Base-by-base conservation (phyloP, 2,888 invertebrate species). In the Patella caerulea region DNA sequence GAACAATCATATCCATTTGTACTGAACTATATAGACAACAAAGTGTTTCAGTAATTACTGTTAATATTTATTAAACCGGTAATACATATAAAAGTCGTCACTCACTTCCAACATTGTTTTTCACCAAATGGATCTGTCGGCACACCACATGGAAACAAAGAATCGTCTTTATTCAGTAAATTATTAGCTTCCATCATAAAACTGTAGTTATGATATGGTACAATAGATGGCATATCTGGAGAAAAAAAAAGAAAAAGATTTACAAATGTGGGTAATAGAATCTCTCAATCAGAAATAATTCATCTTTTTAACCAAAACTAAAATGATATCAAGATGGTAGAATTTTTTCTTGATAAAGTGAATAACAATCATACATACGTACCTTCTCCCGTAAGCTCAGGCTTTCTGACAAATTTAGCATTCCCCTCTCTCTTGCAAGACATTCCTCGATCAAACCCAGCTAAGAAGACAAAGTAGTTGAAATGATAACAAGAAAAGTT, bases 151-250 rank as follows among this genome's bases (percentile, higher is more conserved):
- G 65, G 65, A 9, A 65, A 65, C 24, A 65, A 15, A 2, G 65
- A 65, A 65, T 65, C 65, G 17, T 65, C 65, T 65, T 65, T 65
- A 65, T 65, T 65, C 14, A 65, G 24, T 24, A 65, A 12, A 24
- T 65, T 24, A 65, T 65, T 65, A 65, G 65, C 71, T 11, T 79
- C 81, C 4, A 71, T 15, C 34, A 79, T 78, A 73, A 72, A 81
- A 17, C 74, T 71, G 72, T 79, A 81, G 77, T 83, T 83, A 78
- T 83, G 83, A 72, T 65, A 79, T 0, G 83, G 83, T 15, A 83
- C 78, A 9, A 81, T 54, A 54, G 72, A 76, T 15, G 24, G 52
- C 34, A 76, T 71, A 45, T 78, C 80, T 80, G 72, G 19, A 73
- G 4, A 24, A 76, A 14, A 24, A 55, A 9, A 11, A 52, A 52